These are phyloP conservation scores for Ictalurus furcatus DNA, from an alignment of 2,113 vertebrate species.

Conservation along the genomic window DNA sequence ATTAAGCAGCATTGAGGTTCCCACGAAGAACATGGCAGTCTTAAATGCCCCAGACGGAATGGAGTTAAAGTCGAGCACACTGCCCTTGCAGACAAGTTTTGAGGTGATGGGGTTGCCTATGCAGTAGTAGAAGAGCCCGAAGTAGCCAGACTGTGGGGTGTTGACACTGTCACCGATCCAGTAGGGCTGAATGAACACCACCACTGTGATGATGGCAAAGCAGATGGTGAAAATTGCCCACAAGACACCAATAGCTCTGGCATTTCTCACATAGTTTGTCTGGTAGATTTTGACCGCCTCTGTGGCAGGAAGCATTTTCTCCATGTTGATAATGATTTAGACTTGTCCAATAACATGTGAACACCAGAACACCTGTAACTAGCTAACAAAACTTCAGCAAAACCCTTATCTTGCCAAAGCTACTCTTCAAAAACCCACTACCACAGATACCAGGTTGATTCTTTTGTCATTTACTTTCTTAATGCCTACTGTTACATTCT, in stretches of 20 bases:
- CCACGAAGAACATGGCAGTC: conserved; percentile 94
- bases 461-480: background rate
- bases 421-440: background rate
- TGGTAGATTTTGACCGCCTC: conserved; percentile 97
- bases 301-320: conserved; percentile 87
- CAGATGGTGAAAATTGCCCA: conserved; percentile 96
- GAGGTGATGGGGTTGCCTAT: conserved; percentile 93
- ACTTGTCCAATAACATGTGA: background rate
- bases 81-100: conserved; percentile 91
- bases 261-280: conserved; percentile 94
- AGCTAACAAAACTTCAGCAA: background rate
- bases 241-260: conserved; percentile 90
- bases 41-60: conserved; percentile 95
- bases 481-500: background rate
- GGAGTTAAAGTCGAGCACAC: conserved; percentile 85
- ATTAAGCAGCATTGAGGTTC: conserved; percentile 86
- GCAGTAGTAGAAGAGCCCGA: conserved; percentile 95
- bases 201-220: conserved; percentile 88
- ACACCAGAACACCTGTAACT: background rate
- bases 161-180: conserved; percentile 97
- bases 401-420: background rate
- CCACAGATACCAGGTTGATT: background rate
- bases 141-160: conserved; percentile 94
- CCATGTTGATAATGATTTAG: conserved; percentile 64
- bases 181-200: conserved; percentile 95